These are phyloP conservation scores for Athalia rosae DNA, from an alignment of 2,888 invertebrate genomes.

Conservation along the genomic window DNA sequence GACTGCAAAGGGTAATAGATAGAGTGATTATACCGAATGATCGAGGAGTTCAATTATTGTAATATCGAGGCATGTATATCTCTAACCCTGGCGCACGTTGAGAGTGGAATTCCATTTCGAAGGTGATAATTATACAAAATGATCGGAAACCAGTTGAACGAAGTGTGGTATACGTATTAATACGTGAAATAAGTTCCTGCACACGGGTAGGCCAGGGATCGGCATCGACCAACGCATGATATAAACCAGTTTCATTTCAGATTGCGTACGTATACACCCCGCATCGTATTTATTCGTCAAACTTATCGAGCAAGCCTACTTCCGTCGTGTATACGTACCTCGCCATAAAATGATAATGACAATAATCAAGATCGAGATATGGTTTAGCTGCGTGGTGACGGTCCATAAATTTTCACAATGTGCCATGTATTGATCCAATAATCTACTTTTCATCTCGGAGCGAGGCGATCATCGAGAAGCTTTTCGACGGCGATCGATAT, in stretches of 20 bases:
- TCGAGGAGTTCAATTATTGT: too few relatives aligned
- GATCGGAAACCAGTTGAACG: too few relatives aligned
- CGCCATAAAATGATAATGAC: neutral
- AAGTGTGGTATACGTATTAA: too few relatives aligned
- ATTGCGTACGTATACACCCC: neutral
- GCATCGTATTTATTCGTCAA: conserved; percentile 24
- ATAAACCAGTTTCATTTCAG: conserved; percentile 33
- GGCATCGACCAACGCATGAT: conserved; percentile 15
- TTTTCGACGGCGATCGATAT: neutral
- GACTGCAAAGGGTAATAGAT: too few relatives aligned
- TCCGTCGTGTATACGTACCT: neutral
- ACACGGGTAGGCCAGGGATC: neutral
- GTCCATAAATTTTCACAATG: neutral
- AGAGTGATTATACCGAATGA: too few relatives aligned
- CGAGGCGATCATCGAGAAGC: neutral
- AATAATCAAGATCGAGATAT: neutral
- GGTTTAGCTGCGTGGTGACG: neutral
- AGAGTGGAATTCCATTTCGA: too few relatives aligned
- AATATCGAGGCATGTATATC: too few relatives aligned
- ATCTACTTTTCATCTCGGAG: neutral
- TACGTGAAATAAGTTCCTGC: conserved; percentile 2
- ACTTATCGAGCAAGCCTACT: conserved; percentile 9
- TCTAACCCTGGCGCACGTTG: too few relatives aligned
- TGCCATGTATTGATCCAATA: neutral
- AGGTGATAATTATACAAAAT: too few relatives aligned